A percentile compares a stretch with the other conserved stretches of the same genome.
Evolutionary conservation across 23 tunicate species (phyloP).

Genomic region (Styela clava): DNA sequence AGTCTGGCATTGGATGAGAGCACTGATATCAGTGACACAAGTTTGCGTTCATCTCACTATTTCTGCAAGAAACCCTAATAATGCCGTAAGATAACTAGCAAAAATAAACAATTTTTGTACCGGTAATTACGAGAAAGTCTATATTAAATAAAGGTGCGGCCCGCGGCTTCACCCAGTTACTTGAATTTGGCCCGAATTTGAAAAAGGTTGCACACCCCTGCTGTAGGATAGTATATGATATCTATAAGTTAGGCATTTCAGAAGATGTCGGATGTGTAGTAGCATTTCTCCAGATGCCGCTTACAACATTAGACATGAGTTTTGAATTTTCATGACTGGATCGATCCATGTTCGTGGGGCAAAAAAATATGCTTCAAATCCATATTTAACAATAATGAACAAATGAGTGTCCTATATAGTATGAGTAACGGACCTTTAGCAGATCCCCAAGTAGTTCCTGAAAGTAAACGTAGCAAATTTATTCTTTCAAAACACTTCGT

Average conservation of each 20-base stretch:
- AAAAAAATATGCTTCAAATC: neutral
- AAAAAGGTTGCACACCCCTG: no score
- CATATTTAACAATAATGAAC: neutral
- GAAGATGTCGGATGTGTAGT: neutral
- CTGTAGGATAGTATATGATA: neutral
- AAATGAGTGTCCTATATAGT: neutral
- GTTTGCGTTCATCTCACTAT: no score
- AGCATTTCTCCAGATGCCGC: neutral
- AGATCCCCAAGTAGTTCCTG: neutral
- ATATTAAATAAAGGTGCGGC: no score
- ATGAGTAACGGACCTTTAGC: neutral
- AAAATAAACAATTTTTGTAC: no score
- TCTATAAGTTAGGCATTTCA: neutral
- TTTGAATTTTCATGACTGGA: neutral
- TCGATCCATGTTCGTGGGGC: neutral
- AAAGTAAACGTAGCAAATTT: neutral
- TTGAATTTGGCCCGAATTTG: no score
- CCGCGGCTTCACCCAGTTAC: no score
- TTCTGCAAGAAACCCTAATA: no score
- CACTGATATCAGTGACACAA: no score
- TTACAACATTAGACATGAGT: neutral
- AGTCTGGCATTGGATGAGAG: no score
- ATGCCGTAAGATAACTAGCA: no score
- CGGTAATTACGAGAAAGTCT: no score
- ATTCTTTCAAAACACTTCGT: neutral